These are phyloP conservation scores for Formica selysi DNA, from an alignment of 1,140 invertebrate species.

Conservation along the genomic window DNA sequence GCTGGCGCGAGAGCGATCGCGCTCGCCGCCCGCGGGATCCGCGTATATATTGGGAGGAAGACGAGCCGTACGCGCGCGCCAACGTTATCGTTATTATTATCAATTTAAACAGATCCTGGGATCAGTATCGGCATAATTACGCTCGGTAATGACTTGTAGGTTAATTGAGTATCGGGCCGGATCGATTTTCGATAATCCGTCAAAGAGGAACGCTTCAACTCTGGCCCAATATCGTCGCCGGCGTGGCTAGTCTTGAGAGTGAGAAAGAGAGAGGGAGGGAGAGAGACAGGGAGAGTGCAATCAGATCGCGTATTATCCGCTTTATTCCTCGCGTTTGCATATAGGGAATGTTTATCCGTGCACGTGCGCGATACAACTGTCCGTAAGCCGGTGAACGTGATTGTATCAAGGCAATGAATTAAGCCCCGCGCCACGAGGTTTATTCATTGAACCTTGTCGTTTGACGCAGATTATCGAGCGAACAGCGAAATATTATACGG, in stretches of 20 bases:
- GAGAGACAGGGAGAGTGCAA: constrained; percentile 30
- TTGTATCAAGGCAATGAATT: constrained; percentile 49
- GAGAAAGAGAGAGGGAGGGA: constrained; percentile 3
- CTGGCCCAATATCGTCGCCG: constrained; percentile 47
- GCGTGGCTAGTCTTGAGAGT: constrained; percentile 23
- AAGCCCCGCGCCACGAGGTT: constrained; percentile 2
- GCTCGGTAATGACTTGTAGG: constrained; percentile 72
- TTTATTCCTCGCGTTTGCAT: constrained; percentile 48
- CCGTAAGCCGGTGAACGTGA: constrained; percentile 49
- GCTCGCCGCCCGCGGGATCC: not conserved
- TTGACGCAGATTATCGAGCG: constrained; percentile 34
- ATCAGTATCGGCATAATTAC: constrained; percentile 72
- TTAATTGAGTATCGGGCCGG: constrained; percentile 68
- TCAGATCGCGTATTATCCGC: constrained; percentile 35
- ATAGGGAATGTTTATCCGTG: constrained; percentile 22
- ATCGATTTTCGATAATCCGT: constrained; percentile 77
- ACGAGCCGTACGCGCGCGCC: not conserved
- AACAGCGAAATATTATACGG: not conserved
- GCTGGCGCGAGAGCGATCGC: constrained; percentile 9
- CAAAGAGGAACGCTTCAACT: constrained; percentile 61
- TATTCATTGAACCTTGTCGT: constrained; percentile 19
- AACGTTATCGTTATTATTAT: constrained; percentile 74
- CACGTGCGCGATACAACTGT: constrained; percentile 2
- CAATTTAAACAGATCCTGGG: constrained; percentile 70
- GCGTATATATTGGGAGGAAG: not conserved